Base-by-base conservation (phyloP, 2,797 vertebrate genomes). In the Crenichthys baileyi region DNA sequence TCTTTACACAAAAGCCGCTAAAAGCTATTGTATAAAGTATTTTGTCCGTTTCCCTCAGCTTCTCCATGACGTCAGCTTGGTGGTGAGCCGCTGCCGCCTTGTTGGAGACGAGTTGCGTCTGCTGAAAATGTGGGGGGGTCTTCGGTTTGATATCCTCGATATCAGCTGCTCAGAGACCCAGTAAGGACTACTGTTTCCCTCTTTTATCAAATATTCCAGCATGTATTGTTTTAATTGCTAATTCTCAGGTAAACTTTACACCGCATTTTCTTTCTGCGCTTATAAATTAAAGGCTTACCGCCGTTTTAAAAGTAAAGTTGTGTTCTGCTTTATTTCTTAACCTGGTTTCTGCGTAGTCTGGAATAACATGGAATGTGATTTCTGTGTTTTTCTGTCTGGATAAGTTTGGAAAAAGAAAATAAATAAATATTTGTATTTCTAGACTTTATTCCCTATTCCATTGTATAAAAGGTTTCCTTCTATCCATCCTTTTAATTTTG, bases 91-190 rank as follows among this genome's bases (percentile, higher is more conserved):
- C 87, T 94, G 93, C 73, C 94, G 94, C 75, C 92, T 95, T 72
- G 85, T 96, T 65, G 95, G 95, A 29, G 95, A 96, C 76, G 96
- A 96, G 87, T n/a, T 96, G 70, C 92, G 90, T 29, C 82, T 83
- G 79, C 85, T 96, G 76, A 89, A 90, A n/a, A 89, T 84, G 85
- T 96, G 94, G 94, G 95, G 95, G 1, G 77, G 87, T n/a, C 60
- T 94, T 9, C 90, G 79, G 46, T 88, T 96, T 1, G 79, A 95
- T 50, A 87, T 96, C 56, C 79, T 95, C 56, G 67, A 91, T 78
- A 90, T 96, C 79, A 79, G 80, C 87, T 94, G 95, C 79, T 58
- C 83, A 72, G 92, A 94, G 78, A 91, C 93, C 2, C 75, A 48
- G 95, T 96, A 90, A 91, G 94, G 87, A n/a, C 22, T 58, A 11